phyloP scores from a whole-genome alignment of 53 echinoderm and acorn worm genomes.

The Holothuria scabra region DNA sequence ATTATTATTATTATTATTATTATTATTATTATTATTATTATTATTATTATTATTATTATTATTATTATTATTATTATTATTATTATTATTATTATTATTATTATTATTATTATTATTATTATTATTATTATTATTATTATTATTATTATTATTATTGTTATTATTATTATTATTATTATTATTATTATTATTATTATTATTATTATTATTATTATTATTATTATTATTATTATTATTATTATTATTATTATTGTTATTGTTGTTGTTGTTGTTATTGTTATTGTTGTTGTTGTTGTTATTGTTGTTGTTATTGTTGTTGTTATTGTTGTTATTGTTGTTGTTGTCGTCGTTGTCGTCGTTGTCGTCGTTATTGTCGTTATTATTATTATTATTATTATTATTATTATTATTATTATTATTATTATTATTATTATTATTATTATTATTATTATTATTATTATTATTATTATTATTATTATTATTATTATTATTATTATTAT shows the following conservation, averaged over 20 bases:
- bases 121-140: too few species aligned
- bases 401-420: neutral
- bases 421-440: neutral
- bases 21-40: too few species aligned
- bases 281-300: neutral
- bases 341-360: neutral
- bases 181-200: constrained; percentile 4
- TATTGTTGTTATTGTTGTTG: neutral
- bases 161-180: neutral
- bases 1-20: too few species aligned
- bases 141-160: constrained; percentile 4
- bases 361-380: neutral
- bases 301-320: neutral
- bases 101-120: too few species aligned
- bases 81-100: too few species aligned
- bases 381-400: neutral
- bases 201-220: neutral
- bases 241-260: constrained; percentile 1
- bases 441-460: constrained; percentile 1
- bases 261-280: neutral
- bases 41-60: too few species aligned
- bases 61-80: too few species aligned
- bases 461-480: too few species aligned
- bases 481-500: too few species aligned
- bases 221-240: constrained; percentile 4